Conservation (phyloP, 1,140 invertebrate species). For the Drosophila seguyi region DNA sequence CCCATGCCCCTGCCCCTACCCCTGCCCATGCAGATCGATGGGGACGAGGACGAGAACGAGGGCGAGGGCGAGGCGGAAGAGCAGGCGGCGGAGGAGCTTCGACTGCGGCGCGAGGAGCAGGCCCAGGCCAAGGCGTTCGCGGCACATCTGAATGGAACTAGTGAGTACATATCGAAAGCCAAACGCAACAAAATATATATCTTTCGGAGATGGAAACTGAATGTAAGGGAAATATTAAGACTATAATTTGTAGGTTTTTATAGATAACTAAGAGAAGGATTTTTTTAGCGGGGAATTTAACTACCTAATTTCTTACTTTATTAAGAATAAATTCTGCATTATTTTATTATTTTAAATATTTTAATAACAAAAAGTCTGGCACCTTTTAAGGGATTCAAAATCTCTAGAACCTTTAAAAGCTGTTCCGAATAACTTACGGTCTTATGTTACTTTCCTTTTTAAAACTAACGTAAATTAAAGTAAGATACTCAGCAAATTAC, state of each 20-base stretch:
- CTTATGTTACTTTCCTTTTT: no score
- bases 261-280: no score
- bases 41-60: conserved; percentile 61
- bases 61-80: conserved; percentile 49
- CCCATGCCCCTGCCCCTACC: conserved; percentile 64
- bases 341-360: no score
- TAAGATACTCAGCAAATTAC: no score
- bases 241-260: neutral
- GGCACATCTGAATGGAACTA: conserved; percentile 90
- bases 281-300: no score
- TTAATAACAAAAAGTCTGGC: no score
- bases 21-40: conserved; percentile 81
- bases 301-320: no score
- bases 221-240: neutral
- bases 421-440: no score
- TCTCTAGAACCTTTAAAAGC: no score
- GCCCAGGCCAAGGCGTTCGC: conserved; percentile 85
- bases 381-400: no score
- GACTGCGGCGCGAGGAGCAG: conserved; percentile 73
- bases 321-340: no score
- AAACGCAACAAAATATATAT: conserved; percentile 23
- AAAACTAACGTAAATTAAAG: no score
- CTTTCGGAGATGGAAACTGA: conserved; percentile 38
- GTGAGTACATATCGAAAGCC: conserved; percentile 87
- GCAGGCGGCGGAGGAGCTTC: conserved; percentile 51